Base-by-base conservation (phyloP, 2,113 vertebrate genomes). In the Elachura formosa region DNA sequence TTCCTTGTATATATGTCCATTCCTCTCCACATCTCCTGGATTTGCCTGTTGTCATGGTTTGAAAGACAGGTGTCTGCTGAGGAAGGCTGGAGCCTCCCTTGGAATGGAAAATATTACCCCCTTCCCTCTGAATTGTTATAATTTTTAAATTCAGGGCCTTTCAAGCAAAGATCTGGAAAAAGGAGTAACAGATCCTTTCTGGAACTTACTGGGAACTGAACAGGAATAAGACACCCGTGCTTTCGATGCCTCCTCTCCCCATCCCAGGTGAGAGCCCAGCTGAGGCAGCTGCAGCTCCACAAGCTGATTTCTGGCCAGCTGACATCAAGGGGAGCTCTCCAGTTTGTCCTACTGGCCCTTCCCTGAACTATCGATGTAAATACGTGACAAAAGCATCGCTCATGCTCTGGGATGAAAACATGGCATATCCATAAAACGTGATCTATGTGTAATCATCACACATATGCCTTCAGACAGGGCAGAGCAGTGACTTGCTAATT, bases 401-500 rank as follows among this genome's bases (percentile, higher is more conserved):
- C 87, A 71, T 8, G 28, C 66, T 89, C 55, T 40, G 45, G 52
- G 71, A 89, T 71, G 89, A 22, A 89, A 96, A 95, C 94, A 93
- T 63, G 87, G 86, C 92, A 68, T 4, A 34, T 51, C 90, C 90
- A 93, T 96, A 97, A 97, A 96, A 77, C 8, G 28, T 96, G 94
- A 94, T 96, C 84, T 97, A 97, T 96, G 64, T 51, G 73, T 48
- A 84, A 89, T 89, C 91, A 93, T 96, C 81, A 81, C 18, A 56
- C n/a, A 34, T 33, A 75, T 36, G 46, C 78, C 66, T 97, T 97
- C 87, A 93, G 84, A 97, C 41, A 68, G 76, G 85, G 56, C 41
- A 79, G 62, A 93, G 86, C 49, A 84, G 61, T 83, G 66, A 78
- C 76, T 83, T 92, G 94, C 96, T 97, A 97, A 98, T 98, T 97